Evolutionary conservation across 2,797 vertebrate species (phyloP).

Genomic region (Prionace glauca): DNA sequence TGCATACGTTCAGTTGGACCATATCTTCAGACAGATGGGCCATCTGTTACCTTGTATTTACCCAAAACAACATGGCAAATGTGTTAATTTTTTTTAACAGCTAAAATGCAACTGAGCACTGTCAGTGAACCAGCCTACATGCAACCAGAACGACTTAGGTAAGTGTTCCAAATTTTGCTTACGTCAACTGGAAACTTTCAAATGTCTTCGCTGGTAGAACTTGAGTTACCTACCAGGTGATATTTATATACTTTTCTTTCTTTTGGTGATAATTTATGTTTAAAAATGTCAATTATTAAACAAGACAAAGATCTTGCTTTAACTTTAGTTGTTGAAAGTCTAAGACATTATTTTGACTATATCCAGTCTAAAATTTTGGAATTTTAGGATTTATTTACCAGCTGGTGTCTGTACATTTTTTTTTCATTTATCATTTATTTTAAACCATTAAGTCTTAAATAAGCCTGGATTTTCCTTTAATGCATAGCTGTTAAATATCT

Average conservation of each 20-base stretch:
- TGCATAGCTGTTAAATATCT: background rate
- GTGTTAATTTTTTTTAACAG: constrained; percentile 69
- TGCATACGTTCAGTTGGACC: constrained; percentile 68
- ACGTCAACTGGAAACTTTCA: background rate
- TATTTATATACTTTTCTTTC: background rate
- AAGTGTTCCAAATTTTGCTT: constrained; percentile 23
- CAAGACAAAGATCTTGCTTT: background rate
- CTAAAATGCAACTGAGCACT: constrained; percentile 42
- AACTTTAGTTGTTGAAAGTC: background rate
- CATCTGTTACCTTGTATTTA: constrained; percentile 86
- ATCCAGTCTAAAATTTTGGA: background rate
- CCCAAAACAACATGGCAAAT: constrained; percentile 79
- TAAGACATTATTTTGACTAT: background rate
- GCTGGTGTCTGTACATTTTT: background rate
- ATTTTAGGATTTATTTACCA: background rate
- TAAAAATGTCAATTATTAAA: background rate
- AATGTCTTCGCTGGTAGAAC: background rate
- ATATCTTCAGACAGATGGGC: constrained; percentile 64
- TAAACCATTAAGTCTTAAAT: background rate
- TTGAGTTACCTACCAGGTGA: background rate
- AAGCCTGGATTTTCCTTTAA: background rate
- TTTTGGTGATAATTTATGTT: background rate
- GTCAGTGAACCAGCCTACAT: constrained; percentile 14
- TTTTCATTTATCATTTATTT: background rate
- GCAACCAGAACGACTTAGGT: constrained; percentile 9